A percentile compares a stretch with the other conserved stretches of the same genome.
Conservation (phyloP, 2,113 vertebrate genomes). For the Dolichotis patagonum region DNA sequence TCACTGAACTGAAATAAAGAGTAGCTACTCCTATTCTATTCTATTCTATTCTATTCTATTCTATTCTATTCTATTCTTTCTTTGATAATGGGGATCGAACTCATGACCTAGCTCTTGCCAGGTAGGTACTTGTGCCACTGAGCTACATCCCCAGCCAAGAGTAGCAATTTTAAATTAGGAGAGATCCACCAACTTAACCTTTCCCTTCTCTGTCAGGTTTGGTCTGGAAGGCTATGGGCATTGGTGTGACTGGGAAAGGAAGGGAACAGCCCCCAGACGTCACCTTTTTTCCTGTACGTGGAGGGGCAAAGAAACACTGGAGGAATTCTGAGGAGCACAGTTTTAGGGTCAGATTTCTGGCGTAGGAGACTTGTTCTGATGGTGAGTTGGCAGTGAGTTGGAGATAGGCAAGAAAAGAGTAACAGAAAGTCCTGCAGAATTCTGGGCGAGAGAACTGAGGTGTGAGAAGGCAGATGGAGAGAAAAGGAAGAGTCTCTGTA, state of each 20-base stretch:
- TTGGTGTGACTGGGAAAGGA: not conserved
- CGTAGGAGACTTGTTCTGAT: not conserved
- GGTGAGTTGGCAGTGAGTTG: not conserved
- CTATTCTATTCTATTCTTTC: too few species aligned
- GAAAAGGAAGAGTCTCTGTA: not conserved
- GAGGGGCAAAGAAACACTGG: not conserved
- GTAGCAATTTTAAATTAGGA: not conserved
- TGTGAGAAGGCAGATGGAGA: not conserved
- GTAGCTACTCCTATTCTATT: not conserved
- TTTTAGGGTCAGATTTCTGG: not conserved
- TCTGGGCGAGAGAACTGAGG: not conserved
- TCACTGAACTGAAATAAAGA: slow-evolving; percentile 5
- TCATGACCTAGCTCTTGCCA: too few species aligned
- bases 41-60: not conserved
- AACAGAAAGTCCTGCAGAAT: not conserved
- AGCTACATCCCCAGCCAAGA: not conserved
- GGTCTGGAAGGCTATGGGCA: not conserved
- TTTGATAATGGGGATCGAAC: too few species aligned
- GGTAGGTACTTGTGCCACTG: too few species aligned
- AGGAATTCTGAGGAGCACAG: not conserved
- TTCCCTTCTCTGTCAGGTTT: not conserved
- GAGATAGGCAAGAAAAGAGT: not conserved
- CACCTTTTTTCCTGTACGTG: not conserved
- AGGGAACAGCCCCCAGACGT: not conserved
- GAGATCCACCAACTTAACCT: not conserved